Percentiles rank a stretch among this genome's conserved stretches.
phyloP scores from a whole-genome alignment of 1,140 invertebrate genomes.

The Cecropterus lyciades region DNA sequence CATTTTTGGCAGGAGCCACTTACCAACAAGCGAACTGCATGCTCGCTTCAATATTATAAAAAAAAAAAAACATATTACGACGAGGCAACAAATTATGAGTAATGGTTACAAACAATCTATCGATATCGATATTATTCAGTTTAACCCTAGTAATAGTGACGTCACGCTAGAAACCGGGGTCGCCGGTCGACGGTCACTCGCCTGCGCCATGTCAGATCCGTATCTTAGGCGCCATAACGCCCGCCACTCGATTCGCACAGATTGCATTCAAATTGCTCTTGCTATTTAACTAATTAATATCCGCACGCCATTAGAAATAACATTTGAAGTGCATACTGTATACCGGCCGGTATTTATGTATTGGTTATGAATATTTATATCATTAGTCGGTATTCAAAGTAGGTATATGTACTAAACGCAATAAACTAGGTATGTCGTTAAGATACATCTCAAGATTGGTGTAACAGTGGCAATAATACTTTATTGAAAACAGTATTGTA shows the following conservation, averaged over 20 bases:
- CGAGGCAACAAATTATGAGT: not conserved
- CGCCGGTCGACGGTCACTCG: conserved; percentile 67
- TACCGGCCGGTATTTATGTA: conserved; percentile 14
- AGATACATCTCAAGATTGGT: conserved; percentile 10
- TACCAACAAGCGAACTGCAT: too few species aligned
- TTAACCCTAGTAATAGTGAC: conserved; percentile 38
- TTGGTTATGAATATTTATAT: conserved; percentile 35
- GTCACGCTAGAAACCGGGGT: conserved; percentile 50
- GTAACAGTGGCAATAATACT: conserved; percentile 1
- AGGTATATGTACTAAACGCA: not conserved
- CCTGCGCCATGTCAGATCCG: conserved; percentile 64
- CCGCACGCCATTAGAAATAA: conserved; percentile 24
- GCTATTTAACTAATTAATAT: conserved; percentile 66
- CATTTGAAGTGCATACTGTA: not conserved
- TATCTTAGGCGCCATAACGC: conserved; percentile 72
- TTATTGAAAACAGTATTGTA: conserved; percentile 1
- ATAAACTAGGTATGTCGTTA: conserved; percentile 5
- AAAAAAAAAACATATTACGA: too few species aligned
- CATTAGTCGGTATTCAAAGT: conserved; percentile 11
- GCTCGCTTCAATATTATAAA: too few species aligned
- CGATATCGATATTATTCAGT: conserved; percentile 39
- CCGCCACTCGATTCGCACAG: conserved; percentile 64
- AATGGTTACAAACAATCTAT: conserved; percentile 2
- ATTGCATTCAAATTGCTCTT: conserved; percentile 64
- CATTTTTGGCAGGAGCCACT: too few species aligned